These are phyloP conservation scores for Elephas maximus DNA, from an alignment of 2,113 vertebrate genomes.

Conservation along the genomic window DNA sequence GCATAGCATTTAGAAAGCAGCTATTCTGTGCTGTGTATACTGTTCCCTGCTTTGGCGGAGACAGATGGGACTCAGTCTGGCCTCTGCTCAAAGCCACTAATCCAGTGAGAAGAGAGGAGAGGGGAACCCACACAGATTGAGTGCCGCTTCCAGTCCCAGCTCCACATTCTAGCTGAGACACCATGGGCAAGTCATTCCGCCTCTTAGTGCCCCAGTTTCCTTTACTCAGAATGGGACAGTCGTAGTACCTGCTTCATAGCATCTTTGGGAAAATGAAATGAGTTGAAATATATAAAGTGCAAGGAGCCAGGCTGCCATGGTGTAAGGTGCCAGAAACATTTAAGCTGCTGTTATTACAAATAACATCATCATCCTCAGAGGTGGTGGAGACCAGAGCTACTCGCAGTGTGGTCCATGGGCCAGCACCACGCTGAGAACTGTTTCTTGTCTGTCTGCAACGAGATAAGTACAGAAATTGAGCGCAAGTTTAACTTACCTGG, in stretches of 20 bases:
- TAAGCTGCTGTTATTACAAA: neutral
- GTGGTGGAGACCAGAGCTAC: neutral
- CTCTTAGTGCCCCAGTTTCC: too few relatives aligned
- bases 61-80: neutral
- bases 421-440: neutral
- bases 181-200: accelerated
- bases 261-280: neutral
- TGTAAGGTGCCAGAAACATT: neutral
- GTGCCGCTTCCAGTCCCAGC: neutral
- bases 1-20: neutral
- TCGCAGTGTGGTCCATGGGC: neutral
- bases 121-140: neutral
- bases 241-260: neutral
- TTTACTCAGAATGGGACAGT: neutral
- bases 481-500: neutral
- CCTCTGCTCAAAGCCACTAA: neutral
- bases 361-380: neutral
- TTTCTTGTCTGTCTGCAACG: neutral
- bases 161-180: neutral
- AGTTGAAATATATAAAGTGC: neutral
- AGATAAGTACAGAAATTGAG: neutral
- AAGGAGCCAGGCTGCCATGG: neutral
- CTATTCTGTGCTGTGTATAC: neutral
- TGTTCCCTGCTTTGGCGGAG: neutral
- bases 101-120: neutral